Base-by-base conservation (phyloP, 2,888 invertebrate genomes). In the Apotomis capreana region DNA sequence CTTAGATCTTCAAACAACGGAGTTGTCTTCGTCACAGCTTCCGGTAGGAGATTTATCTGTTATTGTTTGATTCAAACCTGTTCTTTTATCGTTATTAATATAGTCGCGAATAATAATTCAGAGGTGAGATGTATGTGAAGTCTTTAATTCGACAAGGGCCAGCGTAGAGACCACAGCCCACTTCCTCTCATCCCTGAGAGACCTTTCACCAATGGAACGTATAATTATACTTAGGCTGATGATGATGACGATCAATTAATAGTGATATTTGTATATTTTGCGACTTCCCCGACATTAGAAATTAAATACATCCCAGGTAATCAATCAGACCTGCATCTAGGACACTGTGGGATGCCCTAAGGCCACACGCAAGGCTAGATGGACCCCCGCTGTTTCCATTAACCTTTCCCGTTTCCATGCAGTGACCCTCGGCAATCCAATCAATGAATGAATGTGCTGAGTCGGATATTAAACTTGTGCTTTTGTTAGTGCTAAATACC, bases 291-390 rank as follows among this genome's bases (percentile, higher is more conserved):
- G 49, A 51, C 57, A 52, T 36, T 54, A 46, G 5, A 15, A 55
- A 36, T 55, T 46, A 44, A 61, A 40, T 60, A 37, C 49, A 9
- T 5, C 44, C 5, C 9, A 10, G 3, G 57, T 52, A 57, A 57
- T 67, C 60, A 40, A 40, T 61, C 54, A 46, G 26, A 40, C 5
- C 9, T 49, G 46, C 65, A 49, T 54, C 40, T 55, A 62, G 57
- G 65, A 59, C 46, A 49, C 60, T 80, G 82, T 82, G 75, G 81
- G 78, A 78, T 83, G 84, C 82, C 84, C 61, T 62, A 12, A 71
- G 67, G 67, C 46, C 61, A 36, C 40, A 60, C 57, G 55, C 61
- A 49, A 68, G 67, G 67, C 67, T 61, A 15, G 13, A 44, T 40
- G 70, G 61, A 58, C 62, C 67, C 71, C 62, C 51, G 64, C 64